Evolutionary conservation across 2,797 vertebrate species (phyloP), one percentile per base, ranked within the genome.

Genomic region (Diplodus puntazzo): DNA sequence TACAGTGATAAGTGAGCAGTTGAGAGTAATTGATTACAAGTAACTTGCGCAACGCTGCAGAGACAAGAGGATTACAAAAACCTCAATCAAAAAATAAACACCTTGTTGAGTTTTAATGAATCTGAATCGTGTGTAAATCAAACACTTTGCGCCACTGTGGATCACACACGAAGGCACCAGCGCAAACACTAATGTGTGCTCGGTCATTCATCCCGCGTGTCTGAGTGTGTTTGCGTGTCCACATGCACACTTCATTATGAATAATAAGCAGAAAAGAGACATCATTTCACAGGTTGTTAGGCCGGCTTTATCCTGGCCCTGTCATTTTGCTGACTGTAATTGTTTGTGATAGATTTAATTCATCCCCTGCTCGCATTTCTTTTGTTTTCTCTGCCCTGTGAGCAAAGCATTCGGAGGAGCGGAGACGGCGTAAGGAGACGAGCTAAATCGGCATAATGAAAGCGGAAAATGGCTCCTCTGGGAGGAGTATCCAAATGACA

Each of bases 201-300:
- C 6, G 34, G 7, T 2, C 17, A 43, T 53, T 39, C 53, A 43
- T 54, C 68, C 55, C 17, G 52, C 55, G 61, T 27, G 2, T 71
- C n/a, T 42, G 0, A 60, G 66, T 43, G 18, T 63, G 52, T 66
- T 30, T 45, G 61, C 53, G 34, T 52, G 34, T 80, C 52, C 45
- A 30, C 72, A 27, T 71, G 45, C 62, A 66, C 58, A 63, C 59
- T 69, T 34, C 74, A 77, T 85, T 85, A 72, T 87, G 83, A 89
- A 86, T 85, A 87, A 86, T 82, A 86, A 87, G 79, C 62, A 79
- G 79, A 79, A 84, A 17, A 4, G 45, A 81, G 89, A 81, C 68
- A 73, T 85, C 55, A 87, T 91, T 94, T 93, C 84, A 90, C 89
- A 93, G 85, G 73, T 93, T 92, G 91, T 92, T 93, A 88, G 89